Evolutionary conservation across 2,888 invertebrate genomes (phyloP), one percentile per base, ranked within the genome.

Genomic region (Hedychridium roseum): DNA sequence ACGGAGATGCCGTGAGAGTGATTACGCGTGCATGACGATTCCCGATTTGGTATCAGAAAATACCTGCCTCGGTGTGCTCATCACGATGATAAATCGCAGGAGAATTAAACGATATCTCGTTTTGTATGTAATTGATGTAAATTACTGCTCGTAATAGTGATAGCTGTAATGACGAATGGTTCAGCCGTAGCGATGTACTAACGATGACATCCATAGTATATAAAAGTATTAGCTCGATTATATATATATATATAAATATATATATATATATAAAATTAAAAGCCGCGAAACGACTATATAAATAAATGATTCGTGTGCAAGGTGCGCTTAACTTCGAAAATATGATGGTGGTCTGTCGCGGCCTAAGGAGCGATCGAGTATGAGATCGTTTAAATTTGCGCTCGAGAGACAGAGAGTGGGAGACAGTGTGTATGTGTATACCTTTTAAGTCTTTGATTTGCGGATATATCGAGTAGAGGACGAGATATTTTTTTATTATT

Each of bases 91-190:
- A 31, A 23, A 56, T 57, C 28, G 48, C 46, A 34, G 49, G 43
- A 52, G 32, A 43, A 46, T 63, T 55, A 40, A n/a, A 57, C 54
- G 46, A 54, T 55, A 60, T 63, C 57, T 68, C 66, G 63, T 70
- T 71, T 73, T 70, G 58, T 66, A 70, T 71, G 70, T 74, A 68
- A 70, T 73, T 66, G 66, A 71, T 74, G 74, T 76, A 74, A 70
- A 74, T 75, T 74, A 70, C 70, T 73, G 66, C 65, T 65, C 67
- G 62, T 72, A 66, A 67, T 61, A 64, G 64, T 57, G 54, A 57
- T 64, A 66, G 56, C 40, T 54, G 18, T 17, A 23, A 60, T 52
- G 46, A 50, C 48, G 50, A 57, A 48, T 47, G 32, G 45, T 60
- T 59, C 54, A 55, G 43, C 52, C 56, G 66, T 68, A 68, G 65